Evolutionary conservation across 2,797 vertebrate species (phyloP), one percentile per base, ranked within the genome.

Genomic region (Protonibea diacanthus): DNA sequence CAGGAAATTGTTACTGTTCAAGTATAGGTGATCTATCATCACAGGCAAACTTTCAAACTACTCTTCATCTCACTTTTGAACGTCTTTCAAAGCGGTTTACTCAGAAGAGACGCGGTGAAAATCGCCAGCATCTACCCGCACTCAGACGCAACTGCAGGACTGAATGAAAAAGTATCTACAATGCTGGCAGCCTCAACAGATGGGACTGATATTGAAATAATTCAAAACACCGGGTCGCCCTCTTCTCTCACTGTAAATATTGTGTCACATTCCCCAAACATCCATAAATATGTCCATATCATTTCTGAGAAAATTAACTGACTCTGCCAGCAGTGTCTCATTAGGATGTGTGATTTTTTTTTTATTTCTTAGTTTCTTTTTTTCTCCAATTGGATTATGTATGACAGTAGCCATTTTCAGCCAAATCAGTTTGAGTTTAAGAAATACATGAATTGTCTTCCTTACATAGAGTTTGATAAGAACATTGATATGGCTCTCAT

Each of bases 201-300:
- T 62, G n/a, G 10, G 52, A 45, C 25, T 66, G 42, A 51, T 51
- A 79, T 42, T 82, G 40, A 68, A 52, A 78, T 80, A 52, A 78
- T 80, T 69, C 57, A 65, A 53, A 61, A 52, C 61, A 44, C 29
- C 12, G 18, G 57, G 53, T 65, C 33, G 9, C 33, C 10, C 18
- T 66, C 55, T 55, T 51, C 64, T 61, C 17, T 67, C 25, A 52
- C 67, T 57, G 56, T 70, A 73, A 80, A 67, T 71, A 82, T 42
- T 73, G 48, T 64, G 60, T 59, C 75, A 67, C 55, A 23, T 18
- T 63, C 23, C 13, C 6, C 55, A 15, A 72, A 65, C 56, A 82
- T 74, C 44, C 70, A 76, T 56, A 60, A 63, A 75, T 47, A n/a
- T 51, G 56, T 67, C 57, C 27, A 55, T 66, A 63, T 42, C 4